Evolutionary conservation across 2,797 vertebrate genomes (phyloP).

Genomic region (Falco novaeseelandiae): DNA sequence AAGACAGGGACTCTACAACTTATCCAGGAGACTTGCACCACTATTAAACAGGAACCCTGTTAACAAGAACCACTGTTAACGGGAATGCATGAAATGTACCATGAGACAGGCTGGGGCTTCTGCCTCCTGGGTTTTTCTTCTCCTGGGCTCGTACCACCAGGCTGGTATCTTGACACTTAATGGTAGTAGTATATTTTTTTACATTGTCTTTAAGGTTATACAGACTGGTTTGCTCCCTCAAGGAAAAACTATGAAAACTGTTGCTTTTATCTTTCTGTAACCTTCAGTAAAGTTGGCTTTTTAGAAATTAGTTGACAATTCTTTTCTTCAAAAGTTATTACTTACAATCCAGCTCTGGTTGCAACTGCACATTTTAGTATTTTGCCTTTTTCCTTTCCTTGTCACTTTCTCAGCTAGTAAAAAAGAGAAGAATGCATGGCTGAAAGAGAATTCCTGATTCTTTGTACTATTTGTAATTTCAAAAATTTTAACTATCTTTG

Average conservation of each 20-base stretch:
- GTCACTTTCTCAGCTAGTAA: not conserved
- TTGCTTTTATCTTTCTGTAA: too few species aligned
- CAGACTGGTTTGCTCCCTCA: accelerated
- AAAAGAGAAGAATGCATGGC: not conserved
- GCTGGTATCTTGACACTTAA: not conserved
- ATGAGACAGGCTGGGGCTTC: not conserved
- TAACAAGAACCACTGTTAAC: not conserved
- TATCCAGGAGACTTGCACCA: not conserved
- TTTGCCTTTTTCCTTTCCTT: not conserved
- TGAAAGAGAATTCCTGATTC: not conserved
- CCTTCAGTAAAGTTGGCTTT: not conserved
- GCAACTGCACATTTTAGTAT: not conserved
- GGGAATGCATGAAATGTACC: not conserved
- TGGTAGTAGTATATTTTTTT: not conserved
- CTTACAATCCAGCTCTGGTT: not conserved
- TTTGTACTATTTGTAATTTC: not conserved
- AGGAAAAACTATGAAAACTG: not conserved
- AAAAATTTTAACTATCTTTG: not conserved
- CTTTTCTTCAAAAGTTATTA: not conserved
- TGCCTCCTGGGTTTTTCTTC: not conserved
- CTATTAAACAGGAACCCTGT: not conserved
- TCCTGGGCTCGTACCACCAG: not conserved
- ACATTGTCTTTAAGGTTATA: not conserved
- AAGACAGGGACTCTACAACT: not conserved
- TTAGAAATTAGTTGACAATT: not conserved